Evolutionary conservation across 2,797 vertebrate genomes (phyloP).

Genomic region (Typhlichthys eigenmanni): DNA sequence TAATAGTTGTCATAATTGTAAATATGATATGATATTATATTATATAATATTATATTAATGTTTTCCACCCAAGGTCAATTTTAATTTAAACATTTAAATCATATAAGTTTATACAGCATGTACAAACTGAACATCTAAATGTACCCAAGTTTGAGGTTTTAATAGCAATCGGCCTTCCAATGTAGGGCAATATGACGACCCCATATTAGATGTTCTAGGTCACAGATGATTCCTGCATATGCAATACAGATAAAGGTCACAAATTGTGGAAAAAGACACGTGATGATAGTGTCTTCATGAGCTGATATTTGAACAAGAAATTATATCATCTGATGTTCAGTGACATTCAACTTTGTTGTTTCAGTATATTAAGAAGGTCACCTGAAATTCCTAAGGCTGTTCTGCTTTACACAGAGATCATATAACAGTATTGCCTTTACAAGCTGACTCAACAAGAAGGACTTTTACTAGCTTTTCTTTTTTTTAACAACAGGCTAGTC

Average conservation of each 20-base stretch:
- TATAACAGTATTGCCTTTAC: constrained; percentile 28
- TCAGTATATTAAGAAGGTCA: background rate
- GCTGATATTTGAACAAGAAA: constrained; percentile 4
- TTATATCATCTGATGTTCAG: background rate
- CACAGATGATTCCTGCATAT: constrained; percentile 41
- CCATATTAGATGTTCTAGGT: constrained; percentile 15
- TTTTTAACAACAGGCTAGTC: constrained; percentile 41
- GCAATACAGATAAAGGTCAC: constrained; percentile 39
- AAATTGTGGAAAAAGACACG: background rate
- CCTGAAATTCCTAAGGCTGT: constrained; percentile 11
- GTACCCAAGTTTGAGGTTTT: background rate
- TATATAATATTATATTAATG: no score
- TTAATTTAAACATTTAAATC: no score
- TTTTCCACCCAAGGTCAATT: no score
- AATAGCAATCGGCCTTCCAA: background rate
- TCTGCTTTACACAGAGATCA: constrained; percentile 21
- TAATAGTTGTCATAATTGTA: no score
- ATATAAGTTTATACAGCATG: no score
- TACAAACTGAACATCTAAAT: no score
- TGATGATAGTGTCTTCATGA: background rate
- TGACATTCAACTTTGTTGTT: constrained; percentile 4
- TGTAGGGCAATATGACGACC: background rate
- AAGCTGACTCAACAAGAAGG: constrained; percentile 57
- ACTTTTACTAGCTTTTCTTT: constrained; percentile 9
- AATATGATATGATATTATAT: no score